Base-by-base conservation (phyloP, 2,888 invertebrate species). In the Phragmatobia fuliginosa region DNA sequence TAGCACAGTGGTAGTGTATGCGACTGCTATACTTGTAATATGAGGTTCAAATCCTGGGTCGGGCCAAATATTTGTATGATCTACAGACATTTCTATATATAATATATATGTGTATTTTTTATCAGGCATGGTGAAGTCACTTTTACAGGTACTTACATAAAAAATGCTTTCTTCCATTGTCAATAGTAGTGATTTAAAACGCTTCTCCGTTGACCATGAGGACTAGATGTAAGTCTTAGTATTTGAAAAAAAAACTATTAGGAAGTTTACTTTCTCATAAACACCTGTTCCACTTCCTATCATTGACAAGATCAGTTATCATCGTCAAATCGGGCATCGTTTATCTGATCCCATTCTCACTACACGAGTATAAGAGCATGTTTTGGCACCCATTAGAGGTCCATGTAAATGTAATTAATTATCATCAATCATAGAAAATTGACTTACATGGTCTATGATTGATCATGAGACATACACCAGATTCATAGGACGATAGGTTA, bases 351-450 rank as follows among this genome's bases (percentile, higher is more conserved):
- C 7, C 16, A 56, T 56, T 56, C 28, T 56, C 7, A 16, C 25
- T 28, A 28, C 56, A 28, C 14, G 28, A 7, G 28, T 16, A 6
- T 56, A 56, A 56, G 16, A 56, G 14, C 28, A 28, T 25, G 56
- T 28, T 56, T 56, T 56, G 56, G 56, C 28, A 28, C 16, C 56
- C n/a, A 49, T 49, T 45, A 56, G 56, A 56, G 6, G 28, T 28
- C 16, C 28, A 56, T 56, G 28, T 28, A 28, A 56, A 28, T 56
- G 28, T 28, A 56, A 56, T 52, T 25, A 52, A 52, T n/a, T 52
- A 52, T 56, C 56, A n/a, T n/a, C n/a, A n/a, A n/a, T n/a, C n/a
- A 56, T 56, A 28, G 28, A 14, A 56, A 28, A 56, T 56, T 56
- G 16, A 56, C 56, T 28, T 28, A 14, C 28, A 28, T 28, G 16